Conservation (phyloP, 2,797 vertebrate species). For the Stomatorhinus walkeri region DNA sequence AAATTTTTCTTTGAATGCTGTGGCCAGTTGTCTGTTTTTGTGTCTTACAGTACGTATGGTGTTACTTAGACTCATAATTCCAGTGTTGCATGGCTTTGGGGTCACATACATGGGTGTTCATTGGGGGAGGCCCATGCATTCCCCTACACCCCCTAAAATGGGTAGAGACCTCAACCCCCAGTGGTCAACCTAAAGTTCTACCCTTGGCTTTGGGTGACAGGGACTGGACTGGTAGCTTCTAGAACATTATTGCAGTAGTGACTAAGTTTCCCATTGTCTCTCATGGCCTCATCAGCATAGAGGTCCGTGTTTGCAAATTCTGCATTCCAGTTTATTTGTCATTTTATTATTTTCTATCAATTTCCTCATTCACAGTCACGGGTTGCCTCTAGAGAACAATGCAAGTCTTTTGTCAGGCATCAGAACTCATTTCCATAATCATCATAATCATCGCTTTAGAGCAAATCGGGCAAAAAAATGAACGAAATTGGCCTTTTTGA, state of each 20-base stretch:
- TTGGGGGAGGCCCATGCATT: neutral
- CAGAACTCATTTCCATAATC: slow-evolving; percentile 22
- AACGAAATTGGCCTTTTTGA: slow-evolving; percentile 20
- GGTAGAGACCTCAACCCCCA: neutral
- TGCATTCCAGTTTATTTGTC: slow-evolving; percentile 11
- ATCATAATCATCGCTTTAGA: slow-evolving; percentile 17
- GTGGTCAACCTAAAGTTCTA: neutral
- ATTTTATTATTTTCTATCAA: slow-evolving; percentile 15
- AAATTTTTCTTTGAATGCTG: neutral
- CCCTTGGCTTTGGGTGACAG: neutral
- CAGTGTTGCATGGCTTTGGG: neutral
- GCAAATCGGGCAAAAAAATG: slow-evolving; percentile 11
- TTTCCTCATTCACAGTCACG: neutral
- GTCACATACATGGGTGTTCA: neutral
- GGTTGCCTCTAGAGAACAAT: slow-evolving; percentile 11
- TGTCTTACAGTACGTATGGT: neutral
- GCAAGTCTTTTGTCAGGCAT: slow-evolving; percentile 16
- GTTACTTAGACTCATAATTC: neutral
- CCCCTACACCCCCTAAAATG: neutral
- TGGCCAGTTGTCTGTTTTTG: neutral
- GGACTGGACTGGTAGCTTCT: neutral
- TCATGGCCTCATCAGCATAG: neutral
- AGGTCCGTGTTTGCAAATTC: neutral
- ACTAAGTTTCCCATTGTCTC: neutral
- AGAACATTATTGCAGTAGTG: neutral